Evolutionary conservation across 1,140 invertebrate species (phyloP).

Genomic region (Babylonia areolata): DNA sequence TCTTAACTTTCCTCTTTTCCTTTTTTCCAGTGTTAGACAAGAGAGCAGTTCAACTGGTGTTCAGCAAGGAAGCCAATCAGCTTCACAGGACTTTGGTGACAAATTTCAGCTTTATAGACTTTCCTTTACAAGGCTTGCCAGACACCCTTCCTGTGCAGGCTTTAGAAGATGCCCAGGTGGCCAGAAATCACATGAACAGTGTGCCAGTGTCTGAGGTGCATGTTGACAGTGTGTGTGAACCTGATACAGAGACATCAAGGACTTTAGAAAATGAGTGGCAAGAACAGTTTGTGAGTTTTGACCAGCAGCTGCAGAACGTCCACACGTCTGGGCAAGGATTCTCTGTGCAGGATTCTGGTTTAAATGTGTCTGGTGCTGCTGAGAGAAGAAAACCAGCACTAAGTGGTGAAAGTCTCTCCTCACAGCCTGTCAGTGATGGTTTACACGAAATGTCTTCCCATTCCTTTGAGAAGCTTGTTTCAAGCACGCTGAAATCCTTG

Average conservation of each 20-base stretch:
- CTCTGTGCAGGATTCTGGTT: not conserved
- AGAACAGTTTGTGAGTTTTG: not conserved
- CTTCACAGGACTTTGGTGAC: slow-evolving; percentile 28
- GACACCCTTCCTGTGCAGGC: not conserved
- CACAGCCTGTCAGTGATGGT: not conserved
- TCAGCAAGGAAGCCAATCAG: slow-evolving; percentile 22
- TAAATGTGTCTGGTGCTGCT: not conserved
- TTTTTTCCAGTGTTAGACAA: slow-evolving; percentile 29
- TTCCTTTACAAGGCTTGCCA: not conserved
- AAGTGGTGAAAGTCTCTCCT: not conserved
- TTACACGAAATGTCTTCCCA: not conserved
- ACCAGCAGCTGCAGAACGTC: not conserved
- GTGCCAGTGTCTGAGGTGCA: not conserved
- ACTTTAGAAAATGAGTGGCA: not conserved
- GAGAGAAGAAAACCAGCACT: not conserved
- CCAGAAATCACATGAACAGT: not conserved
- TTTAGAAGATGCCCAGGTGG: not conserved
- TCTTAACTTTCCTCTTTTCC: not conserved
- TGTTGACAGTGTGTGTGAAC: not conserved
- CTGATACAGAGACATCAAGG: not conserved
- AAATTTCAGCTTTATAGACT: slow-evolving; percentile 34
- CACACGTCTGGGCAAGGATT: not conserved
- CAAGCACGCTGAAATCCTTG: not conserved
- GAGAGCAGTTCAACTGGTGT: slow-evolving; percentile 20
- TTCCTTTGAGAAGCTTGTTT: not conserved